Evolutionary conservation across 2,797 vertebrate genomes (phyloP).

Genomic region (Prionace glauca): DNA sequence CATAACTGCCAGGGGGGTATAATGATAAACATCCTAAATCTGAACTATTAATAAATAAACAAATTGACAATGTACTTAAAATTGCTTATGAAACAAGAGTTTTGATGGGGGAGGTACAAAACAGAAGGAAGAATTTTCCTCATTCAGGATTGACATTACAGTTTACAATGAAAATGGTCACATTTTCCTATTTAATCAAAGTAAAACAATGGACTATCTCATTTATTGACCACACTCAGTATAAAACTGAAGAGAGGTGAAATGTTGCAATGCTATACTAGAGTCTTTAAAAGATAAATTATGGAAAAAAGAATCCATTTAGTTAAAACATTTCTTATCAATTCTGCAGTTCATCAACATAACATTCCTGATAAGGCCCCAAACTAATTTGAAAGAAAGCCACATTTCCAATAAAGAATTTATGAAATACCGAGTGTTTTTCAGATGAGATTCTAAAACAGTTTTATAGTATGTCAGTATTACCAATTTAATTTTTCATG

Average conservation of each 20-base stretch:
- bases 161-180: not conserved
- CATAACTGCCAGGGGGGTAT: not conserved
- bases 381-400: not conserved
- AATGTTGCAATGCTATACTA: not conserved
- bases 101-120: not conserved
- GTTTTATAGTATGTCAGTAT: too few species aligned
- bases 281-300: not conserved
- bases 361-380: not conserved
- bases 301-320: not conserved
- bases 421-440: not conserved
- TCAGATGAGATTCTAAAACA: not conserved
- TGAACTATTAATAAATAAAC: constrained; percentile 13
- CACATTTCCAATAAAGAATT: not conserved
- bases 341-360: not conserved
- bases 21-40: not conserved
- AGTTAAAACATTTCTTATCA: not conserved
- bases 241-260: not conserved
- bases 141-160: not conserved
- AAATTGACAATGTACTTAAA: not conserved
- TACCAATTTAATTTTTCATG: constrained; percentile 1
- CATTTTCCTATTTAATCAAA: not conserved
- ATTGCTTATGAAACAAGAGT: not conserved
- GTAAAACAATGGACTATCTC: not conserved
- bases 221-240: not conserved
- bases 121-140: not conserved